Conservation (phyloP, 2,888 invertebrate species). For the Leptopilina myrica region DNA sequence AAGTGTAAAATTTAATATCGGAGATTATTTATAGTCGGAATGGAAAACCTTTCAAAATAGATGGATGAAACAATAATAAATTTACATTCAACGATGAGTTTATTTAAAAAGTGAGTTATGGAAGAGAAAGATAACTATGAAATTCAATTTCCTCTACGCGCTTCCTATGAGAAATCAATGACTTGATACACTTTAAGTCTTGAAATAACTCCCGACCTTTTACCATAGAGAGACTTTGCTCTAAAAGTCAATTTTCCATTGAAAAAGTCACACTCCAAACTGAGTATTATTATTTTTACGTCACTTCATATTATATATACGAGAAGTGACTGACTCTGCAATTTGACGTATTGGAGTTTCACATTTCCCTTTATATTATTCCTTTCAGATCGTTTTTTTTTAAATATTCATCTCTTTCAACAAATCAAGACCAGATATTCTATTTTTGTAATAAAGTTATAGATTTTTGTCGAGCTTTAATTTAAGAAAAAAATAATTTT, state of each 20-base stretch:
- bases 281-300: background rate
- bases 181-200: conserved; percentile 22
- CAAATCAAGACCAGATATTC: no score
- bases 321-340: background rate
- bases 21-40: background rate
- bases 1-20: background rate
- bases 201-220: conserved; percentile 28
- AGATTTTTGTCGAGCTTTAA: no score
- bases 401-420: no score
- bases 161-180: conserved; percentile 33
- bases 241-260: conserved; percentile 22
- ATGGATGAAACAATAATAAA: conserved; percentile 1
- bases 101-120: background rate
- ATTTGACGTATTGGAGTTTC: background rate
- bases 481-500: no score
- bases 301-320: background rate
- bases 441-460: no score
- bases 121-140: conserved; percentile 15
- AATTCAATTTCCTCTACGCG: conserved; percentile 14
- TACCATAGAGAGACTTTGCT: background rate
- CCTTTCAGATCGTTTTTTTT: no score
- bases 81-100: background rate
- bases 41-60: background rate
- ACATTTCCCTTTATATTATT: background rate
- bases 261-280: background rate